Conservation (phyloP, 2,888 invertebrate species). For the Pterostichus niger region DNA sequence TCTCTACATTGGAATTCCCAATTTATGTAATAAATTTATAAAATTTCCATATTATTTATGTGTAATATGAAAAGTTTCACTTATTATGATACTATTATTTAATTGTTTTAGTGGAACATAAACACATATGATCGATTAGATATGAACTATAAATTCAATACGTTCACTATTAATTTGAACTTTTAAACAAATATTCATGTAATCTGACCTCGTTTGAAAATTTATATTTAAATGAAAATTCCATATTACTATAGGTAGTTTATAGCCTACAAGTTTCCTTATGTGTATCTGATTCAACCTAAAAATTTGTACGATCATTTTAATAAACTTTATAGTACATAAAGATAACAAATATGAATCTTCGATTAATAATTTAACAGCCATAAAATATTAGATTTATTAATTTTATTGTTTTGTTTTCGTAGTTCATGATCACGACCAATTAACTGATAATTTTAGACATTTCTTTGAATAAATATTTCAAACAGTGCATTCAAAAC, state of each 20-base stretch:
- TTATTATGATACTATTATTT: neutral
- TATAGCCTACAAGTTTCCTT: neutral
- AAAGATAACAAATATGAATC: too few species aligned
- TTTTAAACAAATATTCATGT: neutral
- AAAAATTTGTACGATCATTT: too few species aligned
- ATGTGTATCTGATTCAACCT: neutral
- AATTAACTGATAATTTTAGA: too few species aligned
- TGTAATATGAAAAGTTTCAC: neutral
- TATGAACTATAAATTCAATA: neutral
- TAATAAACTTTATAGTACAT: too few species aligned
- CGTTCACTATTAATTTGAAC: neutral
- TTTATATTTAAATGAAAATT: slow-evolving; percentile 13
- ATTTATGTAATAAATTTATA: slow-evolving; percentile 2
- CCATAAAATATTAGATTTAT: too few species aligned
- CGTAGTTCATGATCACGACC: too few species aligned
- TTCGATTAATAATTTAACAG: too few species aligned
- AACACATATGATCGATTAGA: neutral
- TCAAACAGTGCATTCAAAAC: too few species aligned
- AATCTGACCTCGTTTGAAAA: slow-evolving; percentile 11
- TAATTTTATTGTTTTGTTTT: too few species aligned
- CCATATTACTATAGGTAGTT: neutral
- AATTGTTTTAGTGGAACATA: neutral
- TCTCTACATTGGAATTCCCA: neutral
- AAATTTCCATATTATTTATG: neutral
- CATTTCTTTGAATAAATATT: too few species aligned